Evolutionary conservation across 1,140 invertebrate species (phyloP), one percentile per base, ranked within the genome.

Genomic region (Pachypeltis micranthus): DNA sequence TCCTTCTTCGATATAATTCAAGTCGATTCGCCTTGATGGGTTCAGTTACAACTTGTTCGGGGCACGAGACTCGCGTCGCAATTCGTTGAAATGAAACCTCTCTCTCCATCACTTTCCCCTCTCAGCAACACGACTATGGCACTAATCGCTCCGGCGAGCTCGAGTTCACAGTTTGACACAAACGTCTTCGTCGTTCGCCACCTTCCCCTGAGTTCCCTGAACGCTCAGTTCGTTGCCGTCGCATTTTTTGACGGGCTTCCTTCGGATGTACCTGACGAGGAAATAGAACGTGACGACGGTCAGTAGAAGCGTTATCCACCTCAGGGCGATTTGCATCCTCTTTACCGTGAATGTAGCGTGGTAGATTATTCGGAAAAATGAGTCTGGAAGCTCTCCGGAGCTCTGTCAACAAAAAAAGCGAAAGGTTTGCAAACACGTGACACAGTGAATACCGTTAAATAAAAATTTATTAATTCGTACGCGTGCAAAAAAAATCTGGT

Each of bases 321-420:
- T 64, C 14, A 68, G 57, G 1, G 21, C 16, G 2, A 51, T 21
- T 55, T 68, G 63, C 28, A 65, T 62, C 44, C 39, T 60, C 21
- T 61, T 59, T 1, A 68, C 67, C 1, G 67, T 68, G 25, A 65
- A 59, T 28, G 67, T 58, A 24, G 67, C 56, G 47, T 68, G 67
- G 47, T 66, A 66, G 29, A 68, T 66, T 2, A 63, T 25, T 26
- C 60, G 60, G 59, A 65, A 68, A 23, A 68, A 23, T 24, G 66
- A 60, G 26, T 34, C 34, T 47, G 67, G 67, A 12, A 68, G 44
- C 55, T 63, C 39, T 16, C 62, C 65, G 25, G 65, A 64, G 2
- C 47, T 55, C 67, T 68, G 62, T 23, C 65, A 67, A 10, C 61
- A 0, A 39, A 1, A 31, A 55, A 29, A 31, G 10, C 27, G 1